Base-by-base conservation (phyloP, 2,888 invertebrate genomes). In the Erebia epiphron region DNA sequence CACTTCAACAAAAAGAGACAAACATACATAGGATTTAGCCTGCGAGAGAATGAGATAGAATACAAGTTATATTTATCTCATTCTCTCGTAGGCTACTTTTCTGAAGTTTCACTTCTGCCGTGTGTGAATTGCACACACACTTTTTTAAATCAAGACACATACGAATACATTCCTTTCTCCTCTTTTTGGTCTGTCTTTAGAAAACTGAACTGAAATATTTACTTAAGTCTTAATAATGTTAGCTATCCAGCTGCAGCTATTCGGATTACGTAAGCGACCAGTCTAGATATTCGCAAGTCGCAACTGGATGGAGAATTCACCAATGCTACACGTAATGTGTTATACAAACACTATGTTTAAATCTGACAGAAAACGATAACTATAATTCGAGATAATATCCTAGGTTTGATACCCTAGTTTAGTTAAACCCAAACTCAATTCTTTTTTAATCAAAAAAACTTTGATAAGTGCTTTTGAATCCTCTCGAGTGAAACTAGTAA, bases 271-370 rank as follows among this genome's bases (percentile, higher is more conserved):
- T 73, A 73, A 73, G 60, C 67, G 49, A 68, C 69, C 56, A 72
- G 72, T 71, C 66, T 62, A 68, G 67, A 73, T 70, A 62, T 61
- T 61, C 54, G 65, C 49, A 26, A 65, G 16, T 43, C 18, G 71
- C 67, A 71, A 73, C 57, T 21, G 62, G 13, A 13, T 67, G 65
- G 60, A 69, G 73, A 71, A 73, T 72, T 66, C 73, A 43, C 50
- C 52, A 56, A 50, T 67, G 71, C 60, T 67, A 52, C 62, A 66
- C 73, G 73, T 73, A 73, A 73, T 62, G 56, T 41, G 61, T 73
- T 70, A 68, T 73, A 73, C 72, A 73, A 73, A 73, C 72, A 68
- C 13, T 43, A 72, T 62, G 72, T 18, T 58, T 66, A 67, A 58
- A 62, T 46, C 8, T 62, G 14, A 18, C 21, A 5, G 46, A 2